Evolutionary conservation across 2,113 vertebrate species (phyloP).

Genomic region (human): DNA sequence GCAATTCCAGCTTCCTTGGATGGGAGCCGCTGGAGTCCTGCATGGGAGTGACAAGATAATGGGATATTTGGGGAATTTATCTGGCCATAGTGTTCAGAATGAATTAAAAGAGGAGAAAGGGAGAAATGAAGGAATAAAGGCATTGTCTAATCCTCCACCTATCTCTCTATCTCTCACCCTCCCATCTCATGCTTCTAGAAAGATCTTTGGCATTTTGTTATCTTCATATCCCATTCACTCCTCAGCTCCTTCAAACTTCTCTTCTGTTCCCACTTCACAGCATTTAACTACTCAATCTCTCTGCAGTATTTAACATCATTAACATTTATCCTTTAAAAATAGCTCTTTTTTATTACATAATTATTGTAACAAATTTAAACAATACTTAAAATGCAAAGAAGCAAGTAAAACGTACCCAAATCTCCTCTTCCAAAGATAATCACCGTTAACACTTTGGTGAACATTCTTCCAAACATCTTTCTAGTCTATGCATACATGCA

Average conservation of each 20-base stretch:
- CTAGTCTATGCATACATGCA: neutral
- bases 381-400: conserved; percentile 62
- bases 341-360: conserved; percentile 26
- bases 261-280: neutral
- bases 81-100: neutral
- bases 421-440: conserved; percentile 58
- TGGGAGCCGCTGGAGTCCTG: neutral
- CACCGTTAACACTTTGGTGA: conserved; percentile 46
- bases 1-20: neutral
- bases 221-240: conserved; percentile 16
- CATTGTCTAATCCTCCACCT: neutral
- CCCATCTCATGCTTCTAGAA: conserved; percentile 41
- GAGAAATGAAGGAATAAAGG: neutral
- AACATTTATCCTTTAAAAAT: conserved; percentile 31
- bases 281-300: conserved; percentile 30
- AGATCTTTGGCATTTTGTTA: conserved; percentile 27
- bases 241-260: neutral
- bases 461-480: conserved; percentile 8
- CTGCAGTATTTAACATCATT: conserved; percentile 26
- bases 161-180: neutral
- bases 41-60: neutral
- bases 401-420: conserved; percentile 8
- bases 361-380: conserved; percentile 53
- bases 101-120: neutral
- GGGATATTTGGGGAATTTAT: neutral